Percentiles rank a stretch among this genome's conserved stretches.
Evolutionary conservation across 2,888 invertebrate species (phyloP).

Genomic region (Thysanoteuthis rhombus): DNA sequence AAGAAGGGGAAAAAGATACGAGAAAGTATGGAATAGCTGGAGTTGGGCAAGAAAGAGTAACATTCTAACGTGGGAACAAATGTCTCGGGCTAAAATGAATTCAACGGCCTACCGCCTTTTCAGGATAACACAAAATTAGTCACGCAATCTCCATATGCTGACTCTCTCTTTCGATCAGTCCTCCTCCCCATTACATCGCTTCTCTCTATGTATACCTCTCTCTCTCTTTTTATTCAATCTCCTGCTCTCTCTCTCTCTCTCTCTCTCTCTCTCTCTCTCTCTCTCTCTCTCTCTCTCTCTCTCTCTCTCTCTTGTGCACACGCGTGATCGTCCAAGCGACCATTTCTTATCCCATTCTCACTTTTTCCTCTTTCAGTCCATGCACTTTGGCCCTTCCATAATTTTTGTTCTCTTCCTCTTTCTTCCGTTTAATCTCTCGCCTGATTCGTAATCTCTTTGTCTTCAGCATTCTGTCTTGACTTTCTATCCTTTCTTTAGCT

Average conservation of each 20-base stretch:
- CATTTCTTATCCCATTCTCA: background rate
- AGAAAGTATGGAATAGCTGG: background rate
- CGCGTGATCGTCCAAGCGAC: background rate
- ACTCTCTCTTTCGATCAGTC: background rate
- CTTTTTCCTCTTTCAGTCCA: background rate
- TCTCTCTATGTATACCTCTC: too few relatives aligned
- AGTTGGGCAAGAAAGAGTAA: background rate
- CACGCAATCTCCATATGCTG: background rate
- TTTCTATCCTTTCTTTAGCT: too few relatives aligned
- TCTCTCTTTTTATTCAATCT: background rate
- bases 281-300: background rate
- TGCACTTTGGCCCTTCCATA: too few relatives aligned
- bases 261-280: background rate
- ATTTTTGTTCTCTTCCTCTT: too few relatives aligned
- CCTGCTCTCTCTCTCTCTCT: background rate
- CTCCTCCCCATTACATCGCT: too few relatives aligned
- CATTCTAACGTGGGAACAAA: conserved; percentile 12
- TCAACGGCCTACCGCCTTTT: background rate
- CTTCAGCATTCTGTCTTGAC: too few relatives aligned
- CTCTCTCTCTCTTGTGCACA: background rate
- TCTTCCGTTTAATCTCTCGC: too few relatives aligned
- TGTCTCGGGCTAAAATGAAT: background rate
- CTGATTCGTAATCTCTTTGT: too few relatives aligned
- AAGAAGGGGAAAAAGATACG: background rate
- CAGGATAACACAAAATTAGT: background rate